Conservation (phyloP, 2,888 invertebrate species). For the Scaptomyza reducta region DNA sequence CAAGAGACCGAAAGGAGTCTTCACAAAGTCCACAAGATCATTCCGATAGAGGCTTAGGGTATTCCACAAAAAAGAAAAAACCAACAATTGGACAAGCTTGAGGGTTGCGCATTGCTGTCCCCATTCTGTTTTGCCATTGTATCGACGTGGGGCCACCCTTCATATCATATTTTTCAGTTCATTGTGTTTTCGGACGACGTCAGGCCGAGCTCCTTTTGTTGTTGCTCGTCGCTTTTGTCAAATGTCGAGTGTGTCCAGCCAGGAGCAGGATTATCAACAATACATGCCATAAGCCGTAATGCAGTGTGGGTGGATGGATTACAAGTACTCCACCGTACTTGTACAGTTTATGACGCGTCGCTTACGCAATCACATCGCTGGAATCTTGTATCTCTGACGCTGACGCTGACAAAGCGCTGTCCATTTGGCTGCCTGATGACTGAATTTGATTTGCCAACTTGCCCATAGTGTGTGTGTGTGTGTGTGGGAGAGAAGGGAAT, state of each 20-base stretch:
- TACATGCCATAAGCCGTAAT: constrained; percentile 22
- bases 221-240: constrained; percentile 63
- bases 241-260: constrained; percentile 63
- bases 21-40: no score
- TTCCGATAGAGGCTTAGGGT: not conserved
- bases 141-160: constrained; percentile 6
- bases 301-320: not conserved
- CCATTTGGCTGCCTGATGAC: constrained; percentile 38
- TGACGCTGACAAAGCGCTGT: constrained; percentile 44
- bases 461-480: constrained; percentile 3
- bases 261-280: constrained; percentile 28
- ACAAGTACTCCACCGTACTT: constrained; percentile 18
- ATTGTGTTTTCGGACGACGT: constrained; percentile 72
- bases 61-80: constrained; percentile 10
- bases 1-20: no score
- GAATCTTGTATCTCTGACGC: constrained; percentile 20
- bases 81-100: constrained; percentile 30
- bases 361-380: constrained; percentile 64
- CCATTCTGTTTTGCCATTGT: not conserved
- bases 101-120: not conserved
- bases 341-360: constrained; percentile 63
- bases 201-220: constrained; percentile 38
- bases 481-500: not conserved
- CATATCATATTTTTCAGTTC: constrained; percentile 77
- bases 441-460: constrained; percentile 16